phyloP scores from a whole-genome alignment of 2,113 vertebrate species.

The Datnioides undecimradiatus region DNA sequence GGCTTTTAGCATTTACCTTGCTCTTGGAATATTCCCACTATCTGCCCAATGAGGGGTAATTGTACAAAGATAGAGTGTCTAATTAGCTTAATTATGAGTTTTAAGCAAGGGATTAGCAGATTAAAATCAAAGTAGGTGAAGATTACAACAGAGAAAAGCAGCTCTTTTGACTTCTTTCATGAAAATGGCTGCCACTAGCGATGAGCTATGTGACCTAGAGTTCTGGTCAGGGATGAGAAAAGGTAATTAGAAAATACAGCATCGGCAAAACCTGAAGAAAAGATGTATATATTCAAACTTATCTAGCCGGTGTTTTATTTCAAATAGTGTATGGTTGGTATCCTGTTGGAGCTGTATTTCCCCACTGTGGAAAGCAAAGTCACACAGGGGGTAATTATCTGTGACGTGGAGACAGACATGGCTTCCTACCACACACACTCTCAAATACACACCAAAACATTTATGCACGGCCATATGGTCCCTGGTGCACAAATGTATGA shows the following conservation, averaged over 20 bases:
- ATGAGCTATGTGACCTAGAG: constrained; percentile 42
- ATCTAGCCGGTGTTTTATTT: constrained; percentile 33
- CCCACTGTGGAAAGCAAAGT: constrained; percentile 87
- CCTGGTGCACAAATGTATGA: constrained; percentile 66
- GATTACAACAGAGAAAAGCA: constrained; percentile 67
- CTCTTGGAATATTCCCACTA: constrained; percentile 68
- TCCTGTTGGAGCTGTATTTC: constrained; percentile 62
- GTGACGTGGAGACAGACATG: constrained; percentile 89
- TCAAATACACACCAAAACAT: constrained; percentile 55
- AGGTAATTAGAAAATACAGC: constrained; percentile 33
- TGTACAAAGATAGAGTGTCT: constrained; percentile 66
- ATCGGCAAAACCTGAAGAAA: constrained; percentile 16
- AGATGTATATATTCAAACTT: constrained; percentile 15
- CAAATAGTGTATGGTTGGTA: constrained; percentile 29
- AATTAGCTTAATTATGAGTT: constrained; percentile 83
- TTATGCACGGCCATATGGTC: constrained; percentile 67
- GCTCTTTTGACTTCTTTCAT: constrained; percentile 35
- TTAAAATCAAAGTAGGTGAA: constrained; percentile 69
- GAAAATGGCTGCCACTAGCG: constrained; percentile 50
- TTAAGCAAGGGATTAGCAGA: constrained; percentile 80
- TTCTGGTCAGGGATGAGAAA: constrained; percentile 30
- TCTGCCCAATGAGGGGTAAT: constrained; percentile 72
- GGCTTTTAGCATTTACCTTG: constrained; percentile 75
- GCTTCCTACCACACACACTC: constrained; percentile 68
- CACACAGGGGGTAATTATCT: constrained; percentile 91